A percentile compares a stretch with the other conserved stretches of the same genome.
Conservation (phyloP, 2,888 invertebrate genomes). For the Creontiades dilutus region DNA sequence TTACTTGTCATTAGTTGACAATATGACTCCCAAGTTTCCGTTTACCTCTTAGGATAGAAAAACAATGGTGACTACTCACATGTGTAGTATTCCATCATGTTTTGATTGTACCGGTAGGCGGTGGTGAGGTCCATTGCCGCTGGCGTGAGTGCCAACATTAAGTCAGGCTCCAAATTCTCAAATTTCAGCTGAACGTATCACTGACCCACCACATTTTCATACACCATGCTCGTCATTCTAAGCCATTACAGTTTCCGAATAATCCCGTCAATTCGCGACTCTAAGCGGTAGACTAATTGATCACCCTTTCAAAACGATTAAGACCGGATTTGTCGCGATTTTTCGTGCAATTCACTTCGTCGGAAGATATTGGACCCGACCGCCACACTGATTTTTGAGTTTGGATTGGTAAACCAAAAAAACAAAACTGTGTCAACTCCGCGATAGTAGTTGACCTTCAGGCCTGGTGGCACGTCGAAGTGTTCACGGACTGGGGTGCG, state of each 20-base stretch:
- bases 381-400: slow-evolving; percentile 4
- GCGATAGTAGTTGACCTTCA: slow-evolving; percentile 54
- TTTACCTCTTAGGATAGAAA: no score
- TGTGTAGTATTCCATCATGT: slow-evolving; percentile 99
- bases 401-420: slow-evolving; percentile 1
- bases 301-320: no score
- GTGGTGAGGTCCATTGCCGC: slow-evolving; percentile 92
- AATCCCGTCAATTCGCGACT: no score
- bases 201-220: slow-evolving; percentile 51
- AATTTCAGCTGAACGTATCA: slow-evolving; percentile 65
- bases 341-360: no score
- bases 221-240: not conserved
- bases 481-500: slow-evolving; percentile 70
- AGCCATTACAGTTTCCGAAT: not conserved
- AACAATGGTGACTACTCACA: slow-evolving; percentile 84
- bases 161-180: slow-evolving; percentile 65
- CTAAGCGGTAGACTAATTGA: no score
- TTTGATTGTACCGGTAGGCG: slow-evolving; percentile 97
- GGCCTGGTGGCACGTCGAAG: slow-evolving; percentile 57
- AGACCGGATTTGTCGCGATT: no score
- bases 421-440: slow-evolving; percentile 52
- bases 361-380: no score
- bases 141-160: slow-evolving; percentile 74
- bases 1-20: no score
- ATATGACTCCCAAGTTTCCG: no score